Evolutionary conservation across 1,140 invertebrate species (phyloP), one percentile per base, ranked within the genome.

Genomic region (Drosophila pandora): DNA sequence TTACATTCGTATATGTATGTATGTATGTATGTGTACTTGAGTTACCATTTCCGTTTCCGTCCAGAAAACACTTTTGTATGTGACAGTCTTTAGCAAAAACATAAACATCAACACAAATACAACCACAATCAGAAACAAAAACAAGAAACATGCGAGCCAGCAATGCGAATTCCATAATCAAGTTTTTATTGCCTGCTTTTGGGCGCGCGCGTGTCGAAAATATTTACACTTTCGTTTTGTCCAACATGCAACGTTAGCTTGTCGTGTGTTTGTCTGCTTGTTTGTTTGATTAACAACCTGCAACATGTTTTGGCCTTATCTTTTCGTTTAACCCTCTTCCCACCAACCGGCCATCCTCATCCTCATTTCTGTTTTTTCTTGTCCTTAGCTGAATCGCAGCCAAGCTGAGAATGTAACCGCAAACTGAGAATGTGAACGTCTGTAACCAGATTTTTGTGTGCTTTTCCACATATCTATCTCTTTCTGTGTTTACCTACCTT

Each of bases 261-360:
- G 39, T 47, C 64, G 48, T 72, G 69, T 56, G 70, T 47, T 73
- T 73, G 70, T 71, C 63, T 73, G 69, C 70, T 50, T 73, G 69
- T 54, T 63, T 73, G 70, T 73, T 73, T 73, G 70, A 73, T 73
- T 73, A 73, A 73, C 56, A 65, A 83, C 75, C 68, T 79, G 75
- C 68, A 73, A 82, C 69, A 67, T 62, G 53, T 62, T 74, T 74
- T 60, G 49, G 50, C 64, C 65, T 69, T 78, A 39, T 72, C 37
- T 77, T 25, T 64, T 28, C 25, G 17, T 73, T 7, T 37, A 37
- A 37, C 10, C 43, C 12, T 48, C 47, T 41, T 2, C 56, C 21
- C 30, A 13, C 47, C 8, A 32, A 32, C 39, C 13, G 5, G 10
- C n/a, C n/a, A n/a, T 70, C 28, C 28, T 34, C 1, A 53, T 54